Evolutionary conservation across 2,797 vertebrate genomes (phyloP).

Genomic region (Phoebastria nigripes): DNA sequence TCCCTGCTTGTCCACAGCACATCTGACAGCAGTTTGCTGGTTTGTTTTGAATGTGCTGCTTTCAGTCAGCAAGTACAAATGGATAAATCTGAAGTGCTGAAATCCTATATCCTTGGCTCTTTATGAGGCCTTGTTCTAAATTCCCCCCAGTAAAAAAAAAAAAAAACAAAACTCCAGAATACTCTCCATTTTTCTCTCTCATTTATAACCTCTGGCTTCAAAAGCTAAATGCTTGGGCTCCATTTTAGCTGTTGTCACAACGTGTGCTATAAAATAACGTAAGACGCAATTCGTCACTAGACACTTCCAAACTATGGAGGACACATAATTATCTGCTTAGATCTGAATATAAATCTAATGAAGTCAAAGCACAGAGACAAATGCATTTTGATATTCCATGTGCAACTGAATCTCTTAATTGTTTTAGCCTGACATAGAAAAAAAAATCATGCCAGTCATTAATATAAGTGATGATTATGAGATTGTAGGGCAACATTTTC

Average conservation of each 20-base stretch:
- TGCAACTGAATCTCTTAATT: not conserved
- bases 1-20: conserved; percentile 21
- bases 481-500: not conserved
- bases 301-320: not conserved
- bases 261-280: not conserved
- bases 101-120: conserved; percentile 22
- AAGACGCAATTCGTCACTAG: not conserved
- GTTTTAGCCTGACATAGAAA: not conserved
- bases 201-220: not conserved
- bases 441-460: not conserved
- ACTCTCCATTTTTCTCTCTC: not conserved
- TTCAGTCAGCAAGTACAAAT: conserved; percentile 26
- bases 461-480: not conserved
- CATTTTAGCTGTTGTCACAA: not conserved
- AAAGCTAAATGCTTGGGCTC: not conserved
- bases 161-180: not conserved
- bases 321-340: not conserved
- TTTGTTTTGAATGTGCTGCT: conserved; percentile 15
- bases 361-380: not conserved
- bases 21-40: conserved; percentile 21
- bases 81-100: conserved; percentile 8
- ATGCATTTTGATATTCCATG: not conserved
- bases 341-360: not conserved
- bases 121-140: not conserved
- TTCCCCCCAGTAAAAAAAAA: not conserved